Base-by-base conservation (phyloP, 2,797 vertebrate species). In the Lophius americanus region DNA sequence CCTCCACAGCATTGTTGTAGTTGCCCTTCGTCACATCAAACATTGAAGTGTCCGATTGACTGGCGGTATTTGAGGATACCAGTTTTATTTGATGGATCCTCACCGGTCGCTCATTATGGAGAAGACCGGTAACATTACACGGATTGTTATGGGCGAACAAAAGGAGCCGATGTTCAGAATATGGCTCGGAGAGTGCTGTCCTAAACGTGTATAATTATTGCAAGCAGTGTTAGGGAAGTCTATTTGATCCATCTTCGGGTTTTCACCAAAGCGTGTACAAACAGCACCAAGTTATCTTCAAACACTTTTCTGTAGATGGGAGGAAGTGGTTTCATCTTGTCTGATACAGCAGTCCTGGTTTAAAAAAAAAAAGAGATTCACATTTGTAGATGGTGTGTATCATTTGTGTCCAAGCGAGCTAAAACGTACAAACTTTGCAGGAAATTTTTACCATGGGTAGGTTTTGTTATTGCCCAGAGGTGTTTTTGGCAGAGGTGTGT, bases 351-450 rank as follows among this genome's bases (percentile, higher is more conserved):
- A 47, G 62, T 65, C 8, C 10, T 42, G 41, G 10, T 42, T 42
- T 42, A 9, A 42, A 42, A 42, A 72, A 77, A 84, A 51, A 44
- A 8, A 65, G 4, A 59, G 46, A 37, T 64, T 66, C 49, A 54
- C 86, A 76, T 81, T 83, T 84, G 54, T 82, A 71, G 68, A 85
- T 74, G 63, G 67, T 49, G 54, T 2, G 4, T 38, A 5, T 57
- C 63, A 47, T 67, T 44, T 73, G 47, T 23, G 36, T 76, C 4
- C 6, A 13, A 63, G 65, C 23, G 23, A 23, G 23, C 23, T 23
- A 23, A 23, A 23, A 23, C 23, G 23, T 23, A 23, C 23, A 23
- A 23, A 1, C 23, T 23, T 23, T 23, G 23, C 23, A 23, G 23
- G 23, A 23, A 23, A 23, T 23, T 23, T 23, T 23, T 23, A 23